A percentile compares a stretch with the other conserved stretches of the same genome.
Conservation (phyloP, 1,140 invertebrate genomes). For the Delia radicum region DNA sequence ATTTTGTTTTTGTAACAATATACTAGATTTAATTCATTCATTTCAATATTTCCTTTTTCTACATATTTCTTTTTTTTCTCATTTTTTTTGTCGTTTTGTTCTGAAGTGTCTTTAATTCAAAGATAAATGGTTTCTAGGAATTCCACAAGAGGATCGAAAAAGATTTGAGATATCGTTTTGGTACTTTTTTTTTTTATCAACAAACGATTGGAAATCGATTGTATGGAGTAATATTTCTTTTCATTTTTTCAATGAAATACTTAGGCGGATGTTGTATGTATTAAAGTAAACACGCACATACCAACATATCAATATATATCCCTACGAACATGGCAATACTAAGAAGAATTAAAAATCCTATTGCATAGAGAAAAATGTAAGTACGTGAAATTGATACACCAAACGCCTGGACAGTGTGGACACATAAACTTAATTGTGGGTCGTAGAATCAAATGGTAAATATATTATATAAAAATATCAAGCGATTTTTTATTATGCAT, state of each 20-base stretch:
- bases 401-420: too few relatives aligned
- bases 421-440: too few relatives aligned
- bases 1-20: too few relatives aligned
- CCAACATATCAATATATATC: background rate
- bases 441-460: too few relatives aligned
- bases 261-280: slow-evolving; percentile 14
- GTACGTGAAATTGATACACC: too few relatives aligned
- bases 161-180: background rate
- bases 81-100: background rate
- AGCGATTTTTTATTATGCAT: too few relatives aligned
- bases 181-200: background rate
- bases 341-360: too few relatives aligned
- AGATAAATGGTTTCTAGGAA: background rate
- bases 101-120: background rate
- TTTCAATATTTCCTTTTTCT: background rate
- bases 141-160: background rate
- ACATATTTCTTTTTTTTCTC: too few relatives aligned
- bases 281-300: background rate
- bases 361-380: too few relatives aligned
- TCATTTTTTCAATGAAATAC: background rate
- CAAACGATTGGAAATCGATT: slow-evolving; percentile 10
- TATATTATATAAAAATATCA: too few relatives aligned
- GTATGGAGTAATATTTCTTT: background rate
- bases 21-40: background rate
- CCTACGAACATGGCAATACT: too few relatives aligned